Base-by-base conservation (phyloP, 2,888 invertebrate species). In the Mesorhabditis spiculigera region DNA sequence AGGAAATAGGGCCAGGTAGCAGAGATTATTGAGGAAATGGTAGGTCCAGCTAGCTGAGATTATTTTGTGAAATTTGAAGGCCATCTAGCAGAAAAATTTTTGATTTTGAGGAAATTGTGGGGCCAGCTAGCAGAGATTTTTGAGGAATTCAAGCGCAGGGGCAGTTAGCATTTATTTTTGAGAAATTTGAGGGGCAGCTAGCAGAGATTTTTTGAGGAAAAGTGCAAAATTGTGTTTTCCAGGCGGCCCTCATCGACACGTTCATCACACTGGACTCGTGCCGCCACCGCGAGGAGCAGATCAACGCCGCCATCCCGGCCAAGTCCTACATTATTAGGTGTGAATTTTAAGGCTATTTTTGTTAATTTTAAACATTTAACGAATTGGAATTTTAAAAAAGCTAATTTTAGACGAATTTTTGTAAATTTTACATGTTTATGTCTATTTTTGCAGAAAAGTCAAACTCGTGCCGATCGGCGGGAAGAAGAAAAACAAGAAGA, bases 211-310 rank as follows among this genome's bases (percentile, higher is more conserved):
- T 28, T 28, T 28, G 28, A 28, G 28, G 28, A 28, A 28, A 50
- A 50, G 1, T 50, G 8, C n/a, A 50, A 50, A 50, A 13, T 50
- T 50, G 8, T 50, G 10, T 50, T 50, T 50, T n/a, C 58, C 58
- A 50, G 58, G 58, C 58, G 10, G 58, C 58, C 58, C 58, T 50
- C n/a, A 50, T n/a, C 58, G 58, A 50, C 58, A 50, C 58, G 58
- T 50, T 50, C 58, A n/a, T 50, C 58, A n/a, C 8, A 2, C n/a
- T 50, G 58, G 58, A 50, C 10, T 10, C 8, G 58, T 50, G 8
- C 10, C 58, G 58, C 58, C 10, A 50, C 10, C 58, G 58, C 10
- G n/a, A n/a, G n/a, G n/a, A 50, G 58, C 58, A 50, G n/a, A 50
- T n/a, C 10, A 50, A 10, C 58, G 58, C n/a, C n/a, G 58, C 58